Evolutionary conservation across 1,140 invertebrate genomes (phyloP).

Genomic region (Drosophila melanogaster): Release_6_plus_ISO1_MT NC_004354.4:12997001-12997500

Average conservation of each 20-base stretch:
- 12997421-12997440: too few relatives aligned
- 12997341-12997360: not conserved
- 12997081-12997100: not conserved
- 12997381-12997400: not conserved
- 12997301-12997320: not conserved
- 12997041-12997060: not conserved
- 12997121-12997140: too few relatives aligned
- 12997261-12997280: constrained; percentile 2
- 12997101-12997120: not conserved
- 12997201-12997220: not conserved
- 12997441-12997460: not conserved
- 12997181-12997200: not conserved
- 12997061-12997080: constrained; percentile 7
- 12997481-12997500: not conserved
- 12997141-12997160: too few relatives aligned
- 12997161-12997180: too few relatives aligned
- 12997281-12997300: not conserved
- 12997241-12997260: not conserved
- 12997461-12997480: not conserved
- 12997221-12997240: constrained; percentile 4
- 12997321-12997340: not conserved
- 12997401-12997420: too few relatives aligned
- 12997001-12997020: constrained; percentile 37
- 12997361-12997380: not conserved
- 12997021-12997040: constrained; percentile 55